Evolutionary conservation across 2,888 invertebrate genomes (phyloP).

Genomic region (Charanyca ferruginea): DNA sequence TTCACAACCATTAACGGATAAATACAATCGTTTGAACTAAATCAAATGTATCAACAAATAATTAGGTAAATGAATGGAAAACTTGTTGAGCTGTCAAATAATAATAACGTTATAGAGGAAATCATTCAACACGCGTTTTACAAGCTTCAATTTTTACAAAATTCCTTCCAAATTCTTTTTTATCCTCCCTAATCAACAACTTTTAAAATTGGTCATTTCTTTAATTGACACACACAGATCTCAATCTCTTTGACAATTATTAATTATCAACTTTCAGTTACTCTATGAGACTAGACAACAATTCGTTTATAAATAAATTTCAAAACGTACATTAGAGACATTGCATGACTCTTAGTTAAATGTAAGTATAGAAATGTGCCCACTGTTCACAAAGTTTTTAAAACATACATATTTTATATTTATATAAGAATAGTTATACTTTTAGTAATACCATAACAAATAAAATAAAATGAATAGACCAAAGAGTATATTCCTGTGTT

Average conservation of each 20-base stretch:
- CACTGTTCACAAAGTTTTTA: conserved; percentile 20
- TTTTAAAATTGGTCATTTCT: conserved; percentile 79
- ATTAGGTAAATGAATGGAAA: conserved; percentile 51
- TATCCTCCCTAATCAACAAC: conserved; percentile 69
- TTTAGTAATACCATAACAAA: conserved; percentile 1
- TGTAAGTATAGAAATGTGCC: conserved; percentile 38
- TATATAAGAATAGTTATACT: neutral
- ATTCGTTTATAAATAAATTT: conserved; percentile 48
- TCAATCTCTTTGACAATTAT: conserved; percentile 46
- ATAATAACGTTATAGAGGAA: conserved; percentile 48
- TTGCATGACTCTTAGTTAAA: conserved; percentile 28
- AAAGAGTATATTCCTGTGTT: neutral
- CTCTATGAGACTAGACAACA: conserved; percentile 53
- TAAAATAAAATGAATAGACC: conserved; percentile 2
- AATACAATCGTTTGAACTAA: conserved; percentile 44
- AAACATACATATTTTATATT: neutral
- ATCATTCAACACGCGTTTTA: conserved; percentile 45
- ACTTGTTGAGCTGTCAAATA: conserved; percentile 57
- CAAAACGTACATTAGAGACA: conserved; percentile 34
- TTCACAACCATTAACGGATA: conserved; percentile 70
- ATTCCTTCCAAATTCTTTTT: conserved; percentile 37
- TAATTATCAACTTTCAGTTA: conserved; percentile 44
- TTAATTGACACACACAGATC: conserved; percentile 75
- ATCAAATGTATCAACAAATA: conserved; percentile 41
- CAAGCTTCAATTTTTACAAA: conserved; percentile 49